These are phyloP conservation scores for Eupelmus urozonus DNA, from an alignment of 2,888 invertebrate species.

Conservation along the genomic window DNA sequence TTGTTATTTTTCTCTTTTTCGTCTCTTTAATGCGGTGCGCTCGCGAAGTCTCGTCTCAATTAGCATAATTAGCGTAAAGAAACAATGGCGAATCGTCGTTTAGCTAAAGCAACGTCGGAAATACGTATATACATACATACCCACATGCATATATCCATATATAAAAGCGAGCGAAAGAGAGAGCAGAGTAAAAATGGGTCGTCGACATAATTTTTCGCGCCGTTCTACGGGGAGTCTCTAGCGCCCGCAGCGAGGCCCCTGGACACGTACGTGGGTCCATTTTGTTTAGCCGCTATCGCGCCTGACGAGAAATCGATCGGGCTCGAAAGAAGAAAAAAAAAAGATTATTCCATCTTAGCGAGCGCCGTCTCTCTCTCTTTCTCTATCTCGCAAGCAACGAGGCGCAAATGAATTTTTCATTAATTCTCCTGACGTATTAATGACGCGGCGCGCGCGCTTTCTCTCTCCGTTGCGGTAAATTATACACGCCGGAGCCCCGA, in stretches of 20 bases:
- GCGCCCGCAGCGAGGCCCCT: slow-evolving; percentile 21
- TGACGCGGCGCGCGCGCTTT: slow-evolving; percentile 1
- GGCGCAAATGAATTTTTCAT: slow-evolving; percentile 37
- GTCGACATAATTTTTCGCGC: slow-evolving; percentile 34
- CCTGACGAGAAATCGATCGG: slow-evolving; percentile 44
- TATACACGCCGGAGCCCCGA: neutral
- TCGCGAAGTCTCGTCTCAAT: slow-evolving; percentile 39
- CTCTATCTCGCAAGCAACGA: neutral
- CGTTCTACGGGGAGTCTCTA: neutral
- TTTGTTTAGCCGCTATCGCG: slow-evolving; percentile 1
- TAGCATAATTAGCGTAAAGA: slow-evolving; percentile 52
- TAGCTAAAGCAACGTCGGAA: slow-evolving; percentile 13
- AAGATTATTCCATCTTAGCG: slow-evolving; percentile 18
- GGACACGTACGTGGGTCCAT: slow-evolving; percentile 16
- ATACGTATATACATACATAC: too few relatives aligned
- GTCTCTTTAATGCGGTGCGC: neutral
- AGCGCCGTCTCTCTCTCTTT: neutral
- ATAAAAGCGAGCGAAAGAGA: neutral
- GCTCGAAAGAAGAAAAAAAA: slow-evolving; percentile 20
- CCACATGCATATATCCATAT: too few relatives aligned
- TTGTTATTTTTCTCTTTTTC: neutral
- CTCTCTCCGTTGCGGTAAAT: neutral
- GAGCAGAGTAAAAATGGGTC: slow-evolving; percentile 26
- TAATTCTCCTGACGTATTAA: slow-evolving; percentile 35
- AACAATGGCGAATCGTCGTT: slow-evolving; percentile 55